Evolutionary conservation across 1,140 invertebrate species (phyloP).

Genomic region (Psix sp.): DNA sequence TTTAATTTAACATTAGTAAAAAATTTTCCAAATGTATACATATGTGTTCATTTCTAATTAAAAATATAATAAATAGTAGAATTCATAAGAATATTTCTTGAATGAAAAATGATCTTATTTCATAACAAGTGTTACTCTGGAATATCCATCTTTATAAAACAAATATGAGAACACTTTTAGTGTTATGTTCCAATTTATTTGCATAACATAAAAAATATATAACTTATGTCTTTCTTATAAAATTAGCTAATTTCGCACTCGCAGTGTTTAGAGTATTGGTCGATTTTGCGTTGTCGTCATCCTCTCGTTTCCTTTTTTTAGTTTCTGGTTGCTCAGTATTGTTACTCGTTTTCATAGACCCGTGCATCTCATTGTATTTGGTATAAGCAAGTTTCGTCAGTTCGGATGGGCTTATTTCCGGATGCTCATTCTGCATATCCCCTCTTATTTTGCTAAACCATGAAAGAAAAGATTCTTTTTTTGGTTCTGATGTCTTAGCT

Average conservation of each 20-base stretch:
- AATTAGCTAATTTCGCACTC: conserved; percentile 22
- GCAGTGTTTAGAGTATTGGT: conserved; percentile 18
- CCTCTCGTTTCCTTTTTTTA: conserved; percentile 67
- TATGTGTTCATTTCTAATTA: too few species aligned
- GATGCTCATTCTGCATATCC: conserved; percentile 77
- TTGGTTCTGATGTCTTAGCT: conserved; percentile 8
- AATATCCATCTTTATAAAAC: too few species aligned
- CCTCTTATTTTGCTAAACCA: conserved; percentile 80
- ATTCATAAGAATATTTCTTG: too few species aligned
- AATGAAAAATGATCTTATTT: too few species aligned
- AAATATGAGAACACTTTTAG: too few species aligned
- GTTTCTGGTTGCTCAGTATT: conserved; percentile 29
- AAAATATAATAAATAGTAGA: too few species aligned
- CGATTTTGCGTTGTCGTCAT: not conserved
- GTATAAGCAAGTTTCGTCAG: conserved; percentile 77
- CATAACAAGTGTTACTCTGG: too few species aligned
- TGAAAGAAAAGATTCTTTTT: conserved; percentile 76
- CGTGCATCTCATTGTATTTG: conserved; percentile 75
- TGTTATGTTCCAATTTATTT: too few species aligned
- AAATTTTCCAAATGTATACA: too few species aligned
- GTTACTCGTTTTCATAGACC: not conserved
- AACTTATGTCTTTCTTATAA: conserved; percentile 24
- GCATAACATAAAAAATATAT: too few species aligned
- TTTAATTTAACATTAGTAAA: too few species aligned
- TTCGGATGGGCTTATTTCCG: conserved; percentile 76